Percentiles rank a stretch among this genome's conserved stretches.
phyloP scores from a whole-genome alignment of 2,888 invertebrate genomes.

The Diplolepis rosae region DNA sequence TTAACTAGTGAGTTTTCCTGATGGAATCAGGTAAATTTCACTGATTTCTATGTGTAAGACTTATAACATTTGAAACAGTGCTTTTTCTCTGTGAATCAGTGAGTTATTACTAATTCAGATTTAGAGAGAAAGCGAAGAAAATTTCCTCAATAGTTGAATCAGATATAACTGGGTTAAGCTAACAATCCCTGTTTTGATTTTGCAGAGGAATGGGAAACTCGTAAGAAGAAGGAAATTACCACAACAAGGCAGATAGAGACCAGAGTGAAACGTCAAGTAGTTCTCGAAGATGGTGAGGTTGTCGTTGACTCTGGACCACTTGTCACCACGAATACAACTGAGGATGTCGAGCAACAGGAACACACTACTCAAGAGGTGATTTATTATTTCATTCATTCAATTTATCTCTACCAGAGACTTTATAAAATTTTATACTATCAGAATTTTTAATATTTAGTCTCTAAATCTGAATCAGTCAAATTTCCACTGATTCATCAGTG shows the following conservation, averaged over 20 bases:
- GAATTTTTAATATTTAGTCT: too few species aligned
- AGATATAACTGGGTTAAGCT: constrained; percentile 8
- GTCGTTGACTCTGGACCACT: constrained; percentile 92
- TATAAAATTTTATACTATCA: too few species aligned
- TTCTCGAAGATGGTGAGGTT: constrained; percentile 92
- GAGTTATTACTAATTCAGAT: too few species aligned
- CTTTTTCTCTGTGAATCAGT: too few species aligned
- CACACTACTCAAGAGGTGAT: constrained; percentile 87
- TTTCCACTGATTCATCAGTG: too few species aligned
- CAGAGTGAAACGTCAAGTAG: constrained; percentile 89
- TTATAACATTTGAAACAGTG: too few species aligned
- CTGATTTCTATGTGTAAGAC: too few species aligned
- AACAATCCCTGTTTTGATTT: constrained; percentile 55
- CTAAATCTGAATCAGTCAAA: too few species aligned
- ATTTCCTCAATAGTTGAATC: not conserved
- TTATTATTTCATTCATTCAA: too few species aligned
- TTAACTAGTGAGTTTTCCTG: too few species aligned
- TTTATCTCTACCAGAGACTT: too few species aligned
- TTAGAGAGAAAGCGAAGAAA: not conserved
- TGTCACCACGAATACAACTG: constrained; percentile 92
- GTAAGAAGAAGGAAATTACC: constrained; percentile 91
- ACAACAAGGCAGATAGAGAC: constrained; percentile 94
- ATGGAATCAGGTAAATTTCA: too few species aligned
- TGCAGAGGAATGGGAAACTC: constrained; percentile 94
- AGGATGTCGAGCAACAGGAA: constrained; percentile 92